Evolutionary conservation across 2,888 invertebrate species (phyloP).

Genomic region (Morpho helenor): DNA sequence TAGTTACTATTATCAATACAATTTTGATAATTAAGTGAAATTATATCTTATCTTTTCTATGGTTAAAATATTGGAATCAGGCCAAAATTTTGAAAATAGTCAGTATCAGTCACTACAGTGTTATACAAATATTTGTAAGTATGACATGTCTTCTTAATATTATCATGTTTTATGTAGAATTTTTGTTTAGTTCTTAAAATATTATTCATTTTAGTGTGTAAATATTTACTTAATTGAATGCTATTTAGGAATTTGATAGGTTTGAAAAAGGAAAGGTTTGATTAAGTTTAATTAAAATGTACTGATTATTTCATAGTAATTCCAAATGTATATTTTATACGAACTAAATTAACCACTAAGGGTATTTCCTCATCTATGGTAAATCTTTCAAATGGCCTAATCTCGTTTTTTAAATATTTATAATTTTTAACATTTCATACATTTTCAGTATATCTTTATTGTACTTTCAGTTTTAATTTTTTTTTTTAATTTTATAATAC

Average conservation of each 20-base stretch:
- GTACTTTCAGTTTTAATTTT: no score
- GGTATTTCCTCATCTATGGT: slow-evolving; percentile 71
- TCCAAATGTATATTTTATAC: slow-evolving; percentile 65
- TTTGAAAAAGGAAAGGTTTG: slow-evolving; percentile 49
- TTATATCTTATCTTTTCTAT: slow-evolving; percentile 18
- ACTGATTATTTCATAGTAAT: slow-evolving; percentile 75
- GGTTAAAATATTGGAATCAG: slow-evolving; percentile 57
- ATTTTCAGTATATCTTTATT: no score
- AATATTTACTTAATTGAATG: slow-evolving; percentile 41
- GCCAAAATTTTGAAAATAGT: slow-evolving; percentile 74
- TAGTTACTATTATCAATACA: slow-evolving; percentile 46
- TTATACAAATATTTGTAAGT: slow-evolving; percentile 33
- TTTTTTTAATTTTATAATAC: no score
- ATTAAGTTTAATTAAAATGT: slow-evolving; percentile 73
- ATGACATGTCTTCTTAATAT: slow-evolving; percentile 26
- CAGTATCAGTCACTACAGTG: slow-evolving; percentile 65
- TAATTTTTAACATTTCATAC: no score
- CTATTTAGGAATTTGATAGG: slow-evolving; percentile 45
- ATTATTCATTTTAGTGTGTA: slow-evolving; percentile 31
- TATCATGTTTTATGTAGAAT: slow-evolving; percentile 25
- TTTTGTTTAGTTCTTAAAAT: slow-evolving; percentile 21
- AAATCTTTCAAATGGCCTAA: slow-evolving; percentile 24
- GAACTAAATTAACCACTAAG: slow-evolving; percentile 52
- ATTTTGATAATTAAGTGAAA: slow-evolving; percentile 35
- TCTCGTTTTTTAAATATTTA: not conserved